Base-by-base conservation (phyloP, 2,113 vertebrate species). In the Thinocorus orbignyianus region DNA sequence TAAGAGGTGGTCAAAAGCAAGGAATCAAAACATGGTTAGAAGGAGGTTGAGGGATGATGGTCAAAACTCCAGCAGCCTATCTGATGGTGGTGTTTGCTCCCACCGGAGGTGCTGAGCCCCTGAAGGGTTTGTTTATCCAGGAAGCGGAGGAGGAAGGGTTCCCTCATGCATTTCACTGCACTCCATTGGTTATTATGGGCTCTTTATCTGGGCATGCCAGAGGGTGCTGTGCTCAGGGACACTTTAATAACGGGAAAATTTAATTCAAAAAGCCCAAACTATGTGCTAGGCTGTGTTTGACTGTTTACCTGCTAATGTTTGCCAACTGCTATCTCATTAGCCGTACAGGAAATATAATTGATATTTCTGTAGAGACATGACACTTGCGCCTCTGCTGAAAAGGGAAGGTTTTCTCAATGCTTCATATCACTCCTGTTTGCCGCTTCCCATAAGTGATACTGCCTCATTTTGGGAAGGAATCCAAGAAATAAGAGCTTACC, bases 401-500 rank as follows among this genome's bases (percentile, higher is more conserved):
- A 0, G 10, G 91, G 88, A 86, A 91, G 88, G 31, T 24, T 92
- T 93, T 95, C 94, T 95, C 83, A 81, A 6, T 31, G 86, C 83
- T 88, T 87, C 88, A 9, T 74, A 84, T 94, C 73, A 79, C 83
- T 97, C 88, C 86, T 58, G 65, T 61, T 96, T 0, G 20, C 88
- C 3, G 86, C 91, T 96, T 90, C 88, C 88, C 93, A 88, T 96
- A 93, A 95, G 83, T 61, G 86, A 95, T 96, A 81, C 94, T 88
- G 95, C 88, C 77, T 95, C 57, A 1, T 92, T 94, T 96, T 93
- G 95, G 95, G 95, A 96, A 96, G 83, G 81, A 84, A 84, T 96
- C 95, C 95, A 96, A 97, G 96, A 97, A 96, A 95, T 90, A 95
- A 96, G 93, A 94, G 95, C 92, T 93, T 96, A 90, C 92, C 86